phyloP scores from a whole-genome alignment of 2,113 vertebrate genomes.

The Arenaria interpres region DNA sequence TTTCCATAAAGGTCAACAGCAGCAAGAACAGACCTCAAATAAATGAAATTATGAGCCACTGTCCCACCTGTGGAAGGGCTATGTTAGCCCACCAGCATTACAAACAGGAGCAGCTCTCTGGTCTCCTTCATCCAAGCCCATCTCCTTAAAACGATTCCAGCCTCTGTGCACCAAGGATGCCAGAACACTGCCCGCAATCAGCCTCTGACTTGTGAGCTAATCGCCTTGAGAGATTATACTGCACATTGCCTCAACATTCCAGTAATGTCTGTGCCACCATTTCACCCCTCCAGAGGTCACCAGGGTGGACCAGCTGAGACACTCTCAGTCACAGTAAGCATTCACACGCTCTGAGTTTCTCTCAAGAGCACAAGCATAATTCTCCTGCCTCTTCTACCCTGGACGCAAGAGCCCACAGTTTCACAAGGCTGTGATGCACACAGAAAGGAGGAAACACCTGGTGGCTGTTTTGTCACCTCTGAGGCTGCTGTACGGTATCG shows the following conservation, averaged over 20 bases:
- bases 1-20: not conserved
- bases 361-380: not conserved
- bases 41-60: fast-evolving
- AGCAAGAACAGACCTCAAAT: not conserved
- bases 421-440: too few species aligned
- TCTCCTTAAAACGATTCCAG: not conserved
- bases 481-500: not conserved
- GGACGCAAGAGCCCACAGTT: fast-evolving
- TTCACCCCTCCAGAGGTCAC: not conserved
- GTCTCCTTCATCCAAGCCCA: not conserved
- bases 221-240: not conserved
- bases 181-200: not conserved
- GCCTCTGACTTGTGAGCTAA: fast-evolving
- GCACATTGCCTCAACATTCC: not conserved
- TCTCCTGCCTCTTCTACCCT: not conserved
- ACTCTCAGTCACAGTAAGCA: too few species aligned
- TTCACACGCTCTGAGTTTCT: fast-evolving
- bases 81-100: not conserved
- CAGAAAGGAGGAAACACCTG: not conserved
- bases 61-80: not conserved
- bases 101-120: not conserved
- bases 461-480: not conserved
- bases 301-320: not conserved
- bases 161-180: not conserved
- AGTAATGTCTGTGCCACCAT: not conserved